These are phyloP conservation scores for Papilio polyxenes DNA, from an alignment of 1,140 invertebrate genomes.

Conservation along the genomic window DNA sequence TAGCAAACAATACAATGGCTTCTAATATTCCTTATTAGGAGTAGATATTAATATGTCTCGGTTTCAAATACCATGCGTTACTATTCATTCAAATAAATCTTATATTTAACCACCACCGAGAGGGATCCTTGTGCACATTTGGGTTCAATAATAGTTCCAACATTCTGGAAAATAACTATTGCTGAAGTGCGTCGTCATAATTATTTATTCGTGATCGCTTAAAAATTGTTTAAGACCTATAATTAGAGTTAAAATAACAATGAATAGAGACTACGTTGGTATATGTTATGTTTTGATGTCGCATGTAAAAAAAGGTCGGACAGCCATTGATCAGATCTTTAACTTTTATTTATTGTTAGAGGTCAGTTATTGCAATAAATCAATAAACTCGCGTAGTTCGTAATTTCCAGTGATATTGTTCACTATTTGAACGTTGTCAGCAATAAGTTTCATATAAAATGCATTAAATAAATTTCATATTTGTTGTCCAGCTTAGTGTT, in stretches of 20 bases:
- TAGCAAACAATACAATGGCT: not conserved
- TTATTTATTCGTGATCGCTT: not conserved
- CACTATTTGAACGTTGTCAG: not conserved
- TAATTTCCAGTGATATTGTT: conserved; percentile 7
- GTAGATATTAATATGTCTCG: not conserved
- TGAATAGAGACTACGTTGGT: too few relatives aligned
- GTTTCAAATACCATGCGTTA: not conserved
- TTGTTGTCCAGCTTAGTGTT: not conserved
- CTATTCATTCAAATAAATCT: not conserved
- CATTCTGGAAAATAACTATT: not conserved
- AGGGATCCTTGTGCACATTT: not conserved
- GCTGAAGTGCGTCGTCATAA: not conserved
- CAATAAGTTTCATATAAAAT: conserved; percentile 17
- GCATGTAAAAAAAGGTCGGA: too few relatives aligned
- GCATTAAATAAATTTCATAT: not conserved
- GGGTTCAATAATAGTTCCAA: not conserved
- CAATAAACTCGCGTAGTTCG: conserved; percentile 8
- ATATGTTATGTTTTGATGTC: too few relatives aligned
- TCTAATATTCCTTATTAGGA: not conserved
- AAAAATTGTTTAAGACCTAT: not conserved
- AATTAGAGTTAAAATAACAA: too few relatives aligned
- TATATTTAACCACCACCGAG: not conserved
- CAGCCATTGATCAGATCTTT: not conserved
- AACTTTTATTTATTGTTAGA: not conserved
- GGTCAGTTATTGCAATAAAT: conserved; percentile 22